phyloP scores from a whole-genome alignment of 2,888 invertebrate genomes.

The Agelastica alni region DNA sequence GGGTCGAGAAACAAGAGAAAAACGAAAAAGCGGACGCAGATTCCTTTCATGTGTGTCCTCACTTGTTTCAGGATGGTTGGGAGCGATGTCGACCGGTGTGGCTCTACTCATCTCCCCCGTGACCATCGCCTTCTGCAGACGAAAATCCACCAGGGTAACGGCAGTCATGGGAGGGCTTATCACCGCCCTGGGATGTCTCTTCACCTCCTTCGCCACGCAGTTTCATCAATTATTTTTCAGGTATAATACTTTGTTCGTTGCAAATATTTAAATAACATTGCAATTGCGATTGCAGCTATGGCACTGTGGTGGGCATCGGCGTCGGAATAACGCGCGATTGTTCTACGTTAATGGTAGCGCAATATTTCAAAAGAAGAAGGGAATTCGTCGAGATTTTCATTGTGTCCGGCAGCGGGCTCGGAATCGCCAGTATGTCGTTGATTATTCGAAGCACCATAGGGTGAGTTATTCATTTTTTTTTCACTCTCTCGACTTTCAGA shows the following conservation, averaged over 20 bases:
- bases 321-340: slow-evolving; percentile 85
- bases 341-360: slow-evolving; percentile 86
- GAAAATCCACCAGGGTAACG: slow-evolving; percentile 85
- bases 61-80: slow-evolving; percentile 77
- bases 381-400: slow-evolving; percentile 89
- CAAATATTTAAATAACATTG: too few relatives aligned
- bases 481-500: too few relatives aligned
- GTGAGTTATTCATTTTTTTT: too few relatives aligned
- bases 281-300: slow-evolving; percentile 88
- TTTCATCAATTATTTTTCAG: slow-evolving; percentile 90
- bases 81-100: slow-evolving; percentile 77
- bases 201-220: slow-evolving; percentile 87
- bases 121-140: slow-evolving; percentile 81
- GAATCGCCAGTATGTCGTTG: slow-evolving; percentile 82
- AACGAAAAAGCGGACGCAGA: too few relatives aligned
- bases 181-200: slow-evolving; percentile 83
- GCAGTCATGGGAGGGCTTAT: slow-evolving; percentile 87
- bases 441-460: slow-evolving; percentile 79
- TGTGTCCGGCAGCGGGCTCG: slow-evolving; percentile 82
- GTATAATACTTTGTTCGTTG: too few relatives aligned
- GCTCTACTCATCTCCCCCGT: slow-evolving; percentile 81
- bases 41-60: slow-evolving; percentile 20
- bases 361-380: slow-evolving; percentile 83
- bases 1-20: too few relatives aligned
- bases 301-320: slow-evolving; percentile 75